Percentiles rank a stretch among this genome's conserved stretches.
Evolutionary conservation across 2,797 vertebrate species (phyloP).

Genomic region (Lycodopsis pacificus): DNA sequence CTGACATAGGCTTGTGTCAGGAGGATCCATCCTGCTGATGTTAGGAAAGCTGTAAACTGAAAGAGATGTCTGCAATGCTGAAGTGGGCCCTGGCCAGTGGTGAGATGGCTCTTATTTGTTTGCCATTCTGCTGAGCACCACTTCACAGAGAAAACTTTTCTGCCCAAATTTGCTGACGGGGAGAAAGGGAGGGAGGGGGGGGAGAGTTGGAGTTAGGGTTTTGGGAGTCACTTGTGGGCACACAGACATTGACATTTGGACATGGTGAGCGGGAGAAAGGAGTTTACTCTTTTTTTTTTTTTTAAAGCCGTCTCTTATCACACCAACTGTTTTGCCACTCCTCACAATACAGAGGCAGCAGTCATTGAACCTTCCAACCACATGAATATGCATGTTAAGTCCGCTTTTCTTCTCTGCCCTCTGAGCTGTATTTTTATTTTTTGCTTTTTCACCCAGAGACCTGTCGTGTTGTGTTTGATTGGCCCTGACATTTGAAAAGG

Average conservation of each 20-base stretch:
- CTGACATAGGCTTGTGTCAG: conserved; percentile 81
- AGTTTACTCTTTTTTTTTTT: conserved; percentile 33
- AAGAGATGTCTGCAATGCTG: conserved; percentile 82
- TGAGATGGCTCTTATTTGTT: conserved; percentile 76
- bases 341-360: conserved; percentile 64
- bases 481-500: conserved; percentile 86
- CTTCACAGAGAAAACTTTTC: conserved; percentile 75
- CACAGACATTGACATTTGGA: conserved; percentile 76
- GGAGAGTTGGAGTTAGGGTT: conserved; percentile 55
- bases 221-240: conserved; percentile 70
- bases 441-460: conserved; percentile 69
- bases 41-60: conserved; percentile 77
- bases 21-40: conserved; percentile 84
- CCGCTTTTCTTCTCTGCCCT: conserved; percentile 76
- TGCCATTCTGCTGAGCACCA: conserved; percentile 81
- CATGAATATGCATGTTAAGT: conserved; percentile 80
- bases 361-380: conserved; percentile 67
- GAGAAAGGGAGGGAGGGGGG: conserved; percentile 28
- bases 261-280: conserved; percentile 51
- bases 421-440: conserved; percentile 73
- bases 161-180: conserved; percentile 72
- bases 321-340: conserved; percentile 67
- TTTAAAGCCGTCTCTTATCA: conserved; percentile 52
- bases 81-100: conserved; percentile 71
- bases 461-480: conserved; percentile 82